These are phyloP conservation scores for Petrocephalus zakoni DNA, from an alignment of 2,113 vertebrate genomes.

Conservation along the genomic window DNA sequence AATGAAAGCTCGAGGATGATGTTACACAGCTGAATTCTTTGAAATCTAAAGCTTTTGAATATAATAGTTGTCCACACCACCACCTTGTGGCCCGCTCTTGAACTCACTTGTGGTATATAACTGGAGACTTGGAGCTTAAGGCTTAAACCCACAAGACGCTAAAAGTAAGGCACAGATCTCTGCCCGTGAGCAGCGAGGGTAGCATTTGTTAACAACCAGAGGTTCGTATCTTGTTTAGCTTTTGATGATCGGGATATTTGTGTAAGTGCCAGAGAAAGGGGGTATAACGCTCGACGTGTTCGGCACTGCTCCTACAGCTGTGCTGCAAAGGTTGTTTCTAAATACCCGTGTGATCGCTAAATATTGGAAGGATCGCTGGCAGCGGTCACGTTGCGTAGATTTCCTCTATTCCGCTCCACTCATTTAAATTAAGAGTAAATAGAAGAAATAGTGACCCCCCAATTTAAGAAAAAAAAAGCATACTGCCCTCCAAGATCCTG, in stretches of 20 bases:
- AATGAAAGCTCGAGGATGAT: background rate
- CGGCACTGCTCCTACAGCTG: background rate
- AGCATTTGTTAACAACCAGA: background rate
- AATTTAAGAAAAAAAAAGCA: background rate
- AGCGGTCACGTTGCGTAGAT: background rate
- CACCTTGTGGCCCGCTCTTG: slow-evolving; percentile 60
- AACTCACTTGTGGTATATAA: slow-evolving; percentile 26
- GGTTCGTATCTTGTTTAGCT: background rate
- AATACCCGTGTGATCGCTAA: background rate
- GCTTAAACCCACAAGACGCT: background rate
- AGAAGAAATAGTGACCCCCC: background rate
- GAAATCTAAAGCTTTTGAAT: background rate
- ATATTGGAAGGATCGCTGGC: background rate
- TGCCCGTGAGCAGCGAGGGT: background rate
- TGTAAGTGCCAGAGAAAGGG: background rate
- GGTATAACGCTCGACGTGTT: background rate
- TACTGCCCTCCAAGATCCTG: background rate
- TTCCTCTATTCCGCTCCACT: background rate
- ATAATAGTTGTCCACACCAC: slow-evolving; percentile 52
- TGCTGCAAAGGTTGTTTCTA: background rate
- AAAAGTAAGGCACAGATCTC: background rate
- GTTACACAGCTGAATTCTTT: background rate
- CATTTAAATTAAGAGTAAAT: background rate
- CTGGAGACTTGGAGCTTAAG: background rate
- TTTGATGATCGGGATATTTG: background rate